Evolutionary conservation across 1,140 invertebrate species (phyloP), one percentile per base, ranked within the genome.

Genomic region (Tyrophagus putrescentiae): DNA sequence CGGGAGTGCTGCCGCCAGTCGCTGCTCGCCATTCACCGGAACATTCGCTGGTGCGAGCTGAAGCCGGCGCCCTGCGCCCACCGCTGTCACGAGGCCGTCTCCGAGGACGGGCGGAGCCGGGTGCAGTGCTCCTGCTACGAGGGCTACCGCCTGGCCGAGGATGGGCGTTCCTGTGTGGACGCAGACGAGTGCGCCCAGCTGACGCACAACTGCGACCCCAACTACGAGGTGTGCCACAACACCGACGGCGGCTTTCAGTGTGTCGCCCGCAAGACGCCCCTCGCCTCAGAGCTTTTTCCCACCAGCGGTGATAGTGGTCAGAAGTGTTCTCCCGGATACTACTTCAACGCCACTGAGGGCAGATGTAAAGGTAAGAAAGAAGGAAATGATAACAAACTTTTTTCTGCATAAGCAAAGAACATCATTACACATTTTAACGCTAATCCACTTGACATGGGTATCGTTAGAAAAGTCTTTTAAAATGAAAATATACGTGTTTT

Each of bases 121-220:
- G 39, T 59, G 23, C 9, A 27, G 25, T 59, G 57, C 36, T 59
- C 57, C 29, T 59, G 57, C 36, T 59, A 18, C 13, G 39, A 59
- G 25, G 57, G 57, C 29, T 59, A 59, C 50, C 57, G 29, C 13
- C 41, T 59, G 2, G 16, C 32, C 18, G 32, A 21, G 16, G 21
- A 31, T 11, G 57, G 25, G 21, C n/a, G 39, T 32, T 34, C 3
- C 5, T 59, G 57, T 44, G 39, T 45, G 2, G 57, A 59, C 34
- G 50, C 31, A n/a, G 41, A 59, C 29, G 57, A 59, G 25, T 59
- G 57, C 33, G 16, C 44, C 29, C 41, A 59, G 50, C 16, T 11
- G 39, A 59, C 57, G 16, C 36, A 59, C 29, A 27, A 42, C 21
- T 59, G 57, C 27, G 39, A 59, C 34, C 7, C 6, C 5, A 6